phyloP scores from a whole-genome alignment of 2,113 vertebrate species.

The Megaceryle torquata region DNA sequence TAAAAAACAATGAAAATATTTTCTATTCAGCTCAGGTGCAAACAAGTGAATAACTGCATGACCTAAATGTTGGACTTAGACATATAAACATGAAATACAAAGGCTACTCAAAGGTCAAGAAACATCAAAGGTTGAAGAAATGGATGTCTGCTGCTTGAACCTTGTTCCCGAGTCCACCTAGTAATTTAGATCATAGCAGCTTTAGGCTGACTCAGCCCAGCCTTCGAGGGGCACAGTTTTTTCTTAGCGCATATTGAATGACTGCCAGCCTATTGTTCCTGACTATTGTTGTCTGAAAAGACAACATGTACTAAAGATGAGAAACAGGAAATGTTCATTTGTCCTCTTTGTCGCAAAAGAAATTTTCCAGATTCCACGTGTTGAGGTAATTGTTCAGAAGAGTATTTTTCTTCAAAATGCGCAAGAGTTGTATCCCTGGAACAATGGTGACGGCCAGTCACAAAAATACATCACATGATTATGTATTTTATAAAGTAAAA shows the following conservation, averaged over 20 bases:
- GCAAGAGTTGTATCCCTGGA: background rate
- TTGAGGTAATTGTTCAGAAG: conserved; percentile 70
- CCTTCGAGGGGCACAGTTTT: conserved; percentile 40
- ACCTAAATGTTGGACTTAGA: background rate
- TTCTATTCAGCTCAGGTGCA: background rate
- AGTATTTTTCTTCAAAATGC: conserved; percentile 23
- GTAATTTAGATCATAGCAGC: conserved; percentile 51
- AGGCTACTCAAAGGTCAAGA: conserved; percentile 39
- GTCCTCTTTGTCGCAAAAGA: conserved; percentile 68
- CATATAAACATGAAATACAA: background rate
- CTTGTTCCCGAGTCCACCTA: conserved; percentile 39
- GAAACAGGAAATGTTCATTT: conserved; percentile 78
- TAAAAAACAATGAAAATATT: background rate
- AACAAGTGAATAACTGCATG: conserved; percentile 3
- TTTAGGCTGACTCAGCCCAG: conserved; percentile 67
- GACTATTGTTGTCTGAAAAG: conserved; percentile 76
- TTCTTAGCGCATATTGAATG: conserved; percentile 55
- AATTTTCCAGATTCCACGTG: conserved; percentile 74
- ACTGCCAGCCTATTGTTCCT: conserved; percentile 78
- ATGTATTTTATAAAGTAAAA: background rate
- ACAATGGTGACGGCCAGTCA: background rate
- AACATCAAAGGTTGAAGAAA: conserved; percentile 47
- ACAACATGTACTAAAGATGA: conserved; percentile 81
- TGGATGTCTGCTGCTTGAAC: conserved; percentile 64
- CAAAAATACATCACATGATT: background rate